A percentile compares a stretch with the other conserved stretches of the same genome.
These are phyloP conservation scores for Ceriagrion tenellum DNA, from an alignment of 2,888 invertebrate genomes.

Conservation along the genomic window DNA sequence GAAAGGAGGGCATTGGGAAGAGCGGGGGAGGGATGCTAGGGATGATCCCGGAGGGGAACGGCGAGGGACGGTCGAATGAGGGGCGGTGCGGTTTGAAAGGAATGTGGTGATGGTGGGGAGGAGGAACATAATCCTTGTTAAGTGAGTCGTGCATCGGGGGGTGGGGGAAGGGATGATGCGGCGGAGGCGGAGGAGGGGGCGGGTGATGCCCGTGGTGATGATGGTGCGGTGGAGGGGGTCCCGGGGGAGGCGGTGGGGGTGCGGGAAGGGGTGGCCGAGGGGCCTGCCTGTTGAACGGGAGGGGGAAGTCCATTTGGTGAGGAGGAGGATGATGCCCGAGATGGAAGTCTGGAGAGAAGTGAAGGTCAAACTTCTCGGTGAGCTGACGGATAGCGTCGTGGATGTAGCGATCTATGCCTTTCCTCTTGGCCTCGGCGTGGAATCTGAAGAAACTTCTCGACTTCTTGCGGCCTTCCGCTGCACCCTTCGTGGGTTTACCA, in stretches of 20 bases:
- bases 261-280: neutral
- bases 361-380: constrained; percentile 52
- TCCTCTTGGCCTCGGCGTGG: neutral
- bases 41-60: neutral
- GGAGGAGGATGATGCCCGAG: constrained; percentile 7
- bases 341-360: constrained; percentile 25
- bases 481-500: constrained; percentile 32
- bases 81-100: neutral
- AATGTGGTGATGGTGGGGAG: constrained; percentile 23
- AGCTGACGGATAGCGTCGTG: constrained; percentile 51
- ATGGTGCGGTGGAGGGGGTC: neutral
- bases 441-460: constrained; percentile 41
- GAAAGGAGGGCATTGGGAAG: neutral
- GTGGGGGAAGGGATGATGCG: neutral
- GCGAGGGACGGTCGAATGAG: neutral
- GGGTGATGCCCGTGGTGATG: neutral
- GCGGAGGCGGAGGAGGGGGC: neutral
- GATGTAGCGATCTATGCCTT: neutral
- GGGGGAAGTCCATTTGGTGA: constrained; percentile 25
- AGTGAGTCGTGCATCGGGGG: neutral
- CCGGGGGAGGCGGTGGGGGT: neutral
- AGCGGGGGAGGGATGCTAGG: neutral
- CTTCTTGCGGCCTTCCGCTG: neutral
- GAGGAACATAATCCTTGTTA: neutral
- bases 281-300: neutral